Conservation (phyloP, 2,888 invertebrate genomes). For the Aleiodes alternator region DNA sequence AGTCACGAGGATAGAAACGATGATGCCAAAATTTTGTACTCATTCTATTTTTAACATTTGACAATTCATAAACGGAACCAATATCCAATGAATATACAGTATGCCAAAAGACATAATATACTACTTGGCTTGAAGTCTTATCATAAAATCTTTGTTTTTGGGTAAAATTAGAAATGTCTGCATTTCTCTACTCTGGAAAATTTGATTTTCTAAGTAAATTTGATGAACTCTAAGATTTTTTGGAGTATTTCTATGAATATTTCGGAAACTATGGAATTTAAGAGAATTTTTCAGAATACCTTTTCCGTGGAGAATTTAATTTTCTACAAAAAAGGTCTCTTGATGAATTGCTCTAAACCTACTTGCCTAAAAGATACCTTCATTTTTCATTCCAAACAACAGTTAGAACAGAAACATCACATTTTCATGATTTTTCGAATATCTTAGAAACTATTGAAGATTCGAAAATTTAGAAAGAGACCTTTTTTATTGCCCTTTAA, state of each 20-base stretch:
- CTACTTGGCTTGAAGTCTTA: slow-evolving; percentile 3
- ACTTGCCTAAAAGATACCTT: no score
- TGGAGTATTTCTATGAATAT: no score
- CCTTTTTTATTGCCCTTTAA: not conserved
- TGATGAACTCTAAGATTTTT: no score
- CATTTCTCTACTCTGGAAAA: no score
- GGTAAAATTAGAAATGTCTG: slow-evolving; percentile 2
- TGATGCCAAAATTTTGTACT: slow-evolving; percentile 10
- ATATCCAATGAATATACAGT: slow-evolving; percentile 13
- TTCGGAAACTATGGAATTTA: no score
- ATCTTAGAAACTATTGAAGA: not conserved
- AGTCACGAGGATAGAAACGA: slow-evolving; percentile 13
- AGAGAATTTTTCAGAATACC: no score
- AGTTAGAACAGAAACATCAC: not conserved
- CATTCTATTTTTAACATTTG: slow-evolving; percentile 9
- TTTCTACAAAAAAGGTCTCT: no score
- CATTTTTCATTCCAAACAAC: no score
- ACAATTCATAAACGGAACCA: slow-evolving; percentile 17
- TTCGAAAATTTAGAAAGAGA: not conserved
- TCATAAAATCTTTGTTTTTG: slow-evolving; percentile 7
- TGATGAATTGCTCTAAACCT: no score
- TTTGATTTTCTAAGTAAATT: no score
- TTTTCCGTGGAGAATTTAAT: no score
- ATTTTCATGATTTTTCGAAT: not conserved
- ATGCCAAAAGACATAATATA: slow-evolving; percentile 7